These are phyloP conservation scores for Drosophila pseudotalamancana DNA, from an alignment of 2,888 invertebrate species.

Conservation along the genomic window DNA sequence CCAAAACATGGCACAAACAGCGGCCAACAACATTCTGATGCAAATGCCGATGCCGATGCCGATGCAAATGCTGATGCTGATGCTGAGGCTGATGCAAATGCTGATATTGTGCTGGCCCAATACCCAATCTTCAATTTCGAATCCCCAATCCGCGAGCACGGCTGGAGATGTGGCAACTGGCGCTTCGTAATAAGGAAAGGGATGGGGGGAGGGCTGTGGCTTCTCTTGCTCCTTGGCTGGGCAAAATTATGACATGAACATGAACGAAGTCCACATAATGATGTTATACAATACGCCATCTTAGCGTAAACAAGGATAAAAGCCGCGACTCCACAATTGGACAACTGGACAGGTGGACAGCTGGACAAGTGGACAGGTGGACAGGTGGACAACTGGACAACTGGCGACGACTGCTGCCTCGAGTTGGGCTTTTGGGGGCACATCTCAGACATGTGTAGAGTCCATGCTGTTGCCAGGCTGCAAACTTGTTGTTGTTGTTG, in stretches of 20 bases:
- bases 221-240: conserved; percentile 28
- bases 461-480: conserved; percentile 23
- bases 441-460: conserved; percentile 67
- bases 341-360: too few species aligned
- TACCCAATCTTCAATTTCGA: neutral
- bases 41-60: conserved; percentile 40
- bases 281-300: conserved; percentile 83
- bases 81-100: conserved; percentile 34
- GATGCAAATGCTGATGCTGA: conserved; percentile 39
- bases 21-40: conserved; percentile 66
- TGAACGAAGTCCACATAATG: conserved; percentile 83
- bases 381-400: conserved; percentile 23
- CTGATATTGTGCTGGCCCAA: conserved; percentile 22
- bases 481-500: conserved; percentile 55
- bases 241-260: conserved; percentile 83
- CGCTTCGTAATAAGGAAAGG: conserved; percentile 40
- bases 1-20: conserved; percentile 75
- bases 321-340: conserved; percentile 48
- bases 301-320: conserved; percentile 78
- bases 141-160: conserved; percentile 17
- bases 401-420: conserved; percentile 51
- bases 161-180: conserved; percentile 47
- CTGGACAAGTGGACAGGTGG: too few species aligned
- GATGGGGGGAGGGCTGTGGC: neutral
- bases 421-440: conserved; percentile 7